These are phyloP conservation scores for Macrobrachium rosenbergii DNA, from an alignment of 1,140 invertebrate genomes.

Conservation along the genomic window DNA sequence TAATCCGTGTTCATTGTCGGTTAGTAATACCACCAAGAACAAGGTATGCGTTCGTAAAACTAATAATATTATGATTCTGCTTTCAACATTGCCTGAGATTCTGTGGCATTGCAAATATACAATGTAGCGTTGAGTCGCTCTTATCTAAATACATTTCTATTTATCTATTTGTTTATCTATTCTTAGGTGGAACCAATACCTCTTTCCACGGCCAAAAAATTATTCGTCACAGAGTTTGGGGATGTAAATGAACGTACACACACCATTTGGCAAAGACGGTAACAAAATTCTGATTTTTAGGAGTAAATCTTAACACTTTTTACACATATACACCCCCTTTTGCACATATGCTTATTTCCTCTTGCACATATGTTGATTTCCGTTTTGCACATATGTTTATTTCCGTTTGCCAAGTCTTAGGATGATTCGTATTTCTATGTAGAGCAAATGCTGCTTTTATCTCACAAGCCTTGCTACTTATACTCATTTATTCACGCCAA, in stretches of 20 bases:
- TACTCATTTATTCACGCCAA: neutral
- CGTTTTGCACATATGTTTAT: neutral
- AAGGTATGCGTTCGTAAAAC: neutral
- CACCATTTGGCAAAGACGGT: too few relatives aligned
- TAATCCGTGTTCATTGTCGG: neutral
- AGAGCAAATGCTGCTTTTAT: too few relatives aligned
- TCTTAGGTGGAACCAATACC: neutral
- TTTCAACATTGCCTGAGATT: neutral
- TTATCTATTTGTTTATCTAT: slow-evolving; percentile 6
- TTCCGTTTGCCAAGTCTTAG: neutral
- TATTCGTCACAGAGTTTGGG: too few relatives aligned
- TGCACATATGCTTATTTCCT: neutral
- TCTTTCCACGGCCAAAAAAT: neutral
- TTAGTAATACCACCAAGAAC: neutral
- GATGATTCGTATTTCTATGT: too few relatives aligned
- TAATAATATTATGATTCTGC: too few relatives aligned
- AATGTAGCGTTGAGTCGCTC: neutral
- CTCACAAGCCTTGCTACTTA: neutral
- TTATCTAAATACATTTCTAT: neutral
- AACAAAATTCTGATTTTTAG: too few relatives aligned
- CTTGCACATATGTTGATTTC: neutral
- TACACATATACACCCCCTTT: neutral
- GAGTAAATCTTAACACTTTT: neutral
- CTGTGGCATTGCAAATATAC: neutral
- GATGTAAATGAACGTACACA: too few relatives aligned